These are phyloP conservation scores for Drosophila sordidapex DNA, from an alignment of 2,888 invertebrate species.

Conservation along the genomic window DNA sequence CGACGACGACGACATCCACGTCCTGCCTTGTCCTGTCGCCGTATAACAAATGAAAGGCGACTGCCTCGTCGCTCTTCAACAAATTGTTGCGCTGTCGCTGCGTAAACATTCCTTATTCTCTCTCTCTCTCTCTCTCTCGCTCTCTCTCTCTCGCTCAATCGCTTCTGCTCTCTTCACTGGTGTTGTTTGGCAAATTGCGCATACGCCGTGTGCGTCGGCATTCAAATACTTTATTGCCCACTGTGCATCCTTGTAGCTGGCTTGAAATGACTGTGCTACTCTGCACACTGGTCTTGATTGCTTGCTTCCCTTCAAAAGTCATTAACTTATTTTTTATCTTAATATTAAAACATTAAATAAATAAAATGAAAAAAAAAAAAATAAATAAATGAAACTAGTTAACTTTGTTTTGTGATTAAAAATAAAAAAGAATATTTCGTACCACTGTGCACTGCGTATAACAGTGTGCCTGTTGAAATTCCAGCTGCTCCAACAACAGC, in stretches of 20 bases:
- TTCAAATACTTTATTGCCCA: conserved; percentile 45
- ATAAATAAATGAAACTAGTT: too few species aligned
- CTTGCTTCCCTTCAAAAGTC: background rate
- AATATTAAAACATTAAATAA: background rate
- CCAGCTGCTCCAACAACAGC: conserved; percentile 57
- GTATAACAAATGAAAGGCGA: conserved; percentile 47
- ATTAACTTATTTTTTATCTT: too few species aligned
- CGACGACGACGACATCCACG: conserved; percentile 8
- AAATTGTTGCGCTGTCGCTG: conserved; percentile 76
- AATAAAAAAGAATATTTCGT: background rate
- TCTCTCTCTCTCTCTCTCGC: conserved; percentile 1
- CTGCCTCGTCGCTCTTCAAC: conserved; percentile 63
- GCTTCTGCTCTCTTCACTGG: conserved; percentile 10
- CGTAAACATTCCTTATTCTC: conserved; percentile 49
- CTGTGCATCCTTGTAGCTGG: conserved; percentile 55
- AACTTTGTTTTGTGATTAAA: too few species aligned
- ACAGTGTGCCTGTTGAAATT: conserved; percentile 68
- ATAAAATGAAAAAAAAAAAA: too few species aligned
- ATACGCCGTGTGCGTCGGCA: conserved; percentile 70
- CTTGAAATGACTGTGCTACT: conserved; percentile 45
- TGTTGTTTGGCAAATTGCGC: conserved; percentile 58
- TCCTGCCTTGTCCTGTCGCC: conserved; percentile 30
- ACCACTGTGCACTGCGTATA: conserved; percentile 51
- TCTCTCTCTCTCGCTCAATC: background rate
- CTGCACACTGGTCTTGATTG: background rate